Conservation (phyloP, 2,888 invertebrate species). For the Coenonympha arcania region DNA sequence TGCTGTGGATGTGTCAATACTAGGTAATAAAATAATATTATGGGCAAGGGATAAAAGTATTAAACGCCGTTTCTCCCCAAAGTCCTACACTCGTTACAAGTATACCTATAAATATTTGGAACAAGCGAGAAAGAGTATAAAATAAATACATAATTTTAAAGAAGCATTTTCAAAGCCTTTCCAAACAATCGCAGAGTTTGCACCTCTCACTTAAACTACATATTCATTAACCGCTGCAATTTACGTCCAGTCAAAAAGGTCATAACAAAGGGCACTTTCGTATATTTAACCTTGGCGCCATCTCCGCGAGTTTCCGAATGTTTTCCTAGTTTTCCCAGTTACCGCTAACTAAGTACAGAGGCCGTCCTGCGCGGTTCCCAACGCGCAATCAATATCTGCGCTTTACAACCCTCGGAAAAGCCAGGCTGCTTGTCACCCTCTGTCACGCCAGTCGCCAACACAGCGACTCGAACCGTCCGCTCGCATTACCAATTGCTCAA, state of each 20-base stretch:
- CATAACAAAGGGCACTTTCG: slow-evolving; percentile 9
- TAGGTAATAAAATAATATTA: no score
- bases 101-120: no score
- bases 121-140: no score
- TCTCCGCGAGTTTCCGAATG: slow-evolving; percentile 45
- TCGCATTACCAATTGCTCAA: slow-evolving; percentile 19
- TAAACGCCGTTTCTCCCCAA: no score
- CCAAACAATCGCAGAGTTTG: neutral
- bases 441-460: slow-evolving; percentile 51
- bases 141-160: no score
- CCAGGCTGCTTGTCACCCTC: slow-evolving; percentile 53
- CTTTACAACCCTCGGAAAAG: slow-evolving; percentile 38
- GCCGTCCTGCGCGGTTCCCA: slow-evolving; percentile 44
- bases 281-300: slow-evolving; percentile 43
- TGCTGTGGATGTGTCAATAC: no score
- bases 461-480: slow-evolving; percentile 41
- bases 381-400: slow-evolving; percentile 66
- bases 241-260: neutral
- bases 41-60: no score
- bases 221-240: neutral
- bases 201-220: neutral
- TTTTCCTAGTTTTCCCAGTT: slow-evolving; percentile 47
- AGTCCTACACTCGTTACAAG: no score
- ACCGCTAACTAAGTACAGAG: slow-evolving; percentile 43
- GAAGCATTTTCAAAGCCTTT: no score